phyloP scores from a whole-genome alignment of 2,888 invertebrate genomes.

The Adelphocoris suturalis region DNA sequence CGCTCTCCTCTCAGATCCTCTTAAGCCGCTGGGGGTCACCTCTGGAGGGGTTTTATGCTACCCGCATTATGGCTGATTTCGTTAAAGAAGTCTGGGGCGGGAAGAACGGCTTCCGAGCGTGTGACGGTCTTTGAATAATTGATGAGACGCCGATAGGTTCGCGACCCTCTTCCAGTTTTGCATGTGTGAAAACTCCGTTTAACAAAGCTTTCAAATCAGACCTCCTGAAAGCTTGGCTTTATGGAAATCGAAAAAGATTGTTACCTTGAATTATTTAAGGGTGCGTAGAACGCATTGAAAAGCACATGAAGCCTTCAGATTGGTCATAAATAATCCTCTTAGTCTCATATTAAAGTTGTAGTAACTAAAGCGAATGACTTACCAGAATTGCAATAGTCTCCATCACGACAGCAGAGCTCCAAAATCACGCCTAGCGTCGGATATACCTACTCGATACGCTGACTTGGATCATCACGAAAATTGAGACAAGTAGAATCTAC shows the following conservation, averaged over 20 bases:
- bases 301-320: too few species aligned
- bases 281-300: too few species aligned
- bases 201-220: neutral
- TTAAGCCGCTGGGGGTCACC: neutral
- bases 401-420: too few species aligned
- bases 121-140: slow-evolving; percentile 3
- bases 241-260: neutral
- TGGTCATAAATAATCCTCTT: too few species aligned
- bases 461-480: too few species aligned
- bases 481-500: too few species aligned
- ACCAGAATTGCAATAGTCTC: too few species aligned
- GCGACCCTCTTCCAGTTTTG: neutral
- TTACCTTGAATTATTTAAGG: too few species aligned
- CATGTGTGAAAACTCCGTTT: neutral
- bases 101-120: neutral
- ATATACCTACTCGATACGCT: too few species aligned
- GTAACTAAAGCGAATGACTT: too few species aligned
- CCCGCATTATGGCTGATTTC: slow-evolving; percentile 30
- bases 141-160: neutral
- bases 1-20: neutral
- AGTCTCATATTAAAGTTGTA: too few species aligned
- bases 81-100: neutral
- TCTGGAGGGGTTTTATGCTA: neutral
- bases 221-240: neutral
- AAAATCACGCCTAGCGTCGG: too few species aligned